Conservation (phyloP, 2,113 vertebrate genomes). For the Colistium nudipinnis region DNA sequence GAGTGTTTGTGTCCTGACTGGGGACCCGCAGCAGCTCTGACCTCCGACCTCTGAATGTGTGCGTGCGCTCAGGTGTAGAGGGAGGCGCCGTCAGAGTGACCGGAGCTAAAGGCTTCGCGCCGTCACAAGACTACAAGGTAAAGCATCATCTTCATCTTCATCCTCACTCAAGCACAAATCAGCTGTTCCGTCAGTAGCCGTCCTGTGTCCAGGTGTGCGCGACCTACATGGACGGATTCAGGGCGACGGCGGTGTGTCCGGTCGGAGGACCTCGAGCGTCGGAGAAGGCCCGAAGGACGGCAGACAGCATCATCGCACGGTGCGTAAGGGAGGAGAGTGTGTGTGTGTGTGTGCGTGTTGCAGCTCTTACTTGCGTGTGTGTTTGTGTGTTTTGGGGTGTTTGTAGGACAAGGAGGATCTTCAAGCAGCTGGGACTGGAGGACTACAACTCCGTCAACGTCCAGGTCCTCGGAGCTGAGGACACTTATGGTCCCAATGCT, state of each 20-base stretch:
- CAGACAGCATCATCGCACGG: conserved; percentile 87
- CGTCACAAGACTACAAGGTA: conserved; percentile 84
- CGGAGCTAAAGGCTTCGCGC: conserved; percentile 81
- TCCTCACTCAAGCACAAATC: neutral
- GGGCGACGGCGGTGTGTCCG: conserved; percentile 87
- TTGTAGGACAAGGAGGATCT: conserved; percentile 83
- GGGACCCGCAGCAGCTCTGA: no score
- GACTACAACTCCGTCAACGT: conserved; percentile 87
- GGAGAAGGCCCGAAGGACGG: conserved; percentile 84
- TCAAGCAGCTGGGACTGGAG: conserved; percentile 82
- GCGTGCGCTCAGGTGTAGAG: conserved; percentile 75
- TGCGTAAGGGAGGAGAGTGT: conserved; percentile 20
- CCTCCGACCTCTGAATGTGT: neutral
- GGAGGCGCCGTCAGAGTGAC: conserved; percentile 82
- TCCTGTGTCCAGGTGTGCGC: conserved; percentile 83
- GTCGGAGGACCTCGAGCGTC: conserved; percentile 82
- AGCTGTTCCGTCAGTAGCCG: neutral
- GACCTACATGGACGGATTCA: conserved; percentile 87
- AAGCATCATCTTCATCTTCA: neutral
- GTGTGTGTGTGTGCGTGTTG: neutral
- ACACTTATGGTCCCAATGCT: conserved; percentile 85
- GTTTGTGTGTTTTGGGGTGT: conserved; percentile 26
- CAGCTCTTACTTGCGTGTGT: neutral
- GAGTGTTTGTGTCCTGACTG: neutral
- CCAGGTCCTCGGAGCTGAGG: conserved; percentile 88